Evolutionary conservation across 2,797 vertebrate genomes (phyloP).

Genomic region (Phataginus tricuspis): DNA sequence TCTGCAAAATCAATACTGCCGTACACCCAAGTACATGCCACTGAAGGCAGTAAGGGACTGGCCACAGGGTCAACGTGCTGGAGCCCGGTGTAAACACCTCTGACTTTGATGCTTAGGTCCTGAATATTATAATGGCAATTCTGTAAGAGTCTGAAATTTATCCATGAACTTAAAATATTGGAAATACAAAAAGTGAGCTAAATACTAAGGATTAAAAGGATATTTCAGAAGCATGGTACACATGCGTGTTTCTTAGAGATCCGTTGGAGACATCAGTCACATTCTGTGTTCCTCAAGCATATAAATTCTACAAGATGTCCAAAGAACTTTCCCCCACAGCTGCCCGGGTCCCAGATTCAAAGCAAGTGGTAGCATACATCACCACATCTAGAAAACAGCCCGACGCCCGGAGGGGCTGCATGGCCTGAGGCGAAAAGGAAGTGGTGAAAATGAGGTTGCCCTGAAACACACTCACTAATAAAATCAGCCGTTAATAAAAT

Average conservation of each 20-base stretch:
- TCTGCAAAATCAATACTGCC: neutral
- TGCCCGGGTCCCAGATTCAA: neutral
- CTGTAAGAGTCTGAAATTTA: neutral
- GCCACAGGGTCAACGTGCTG: rapidly evolving
- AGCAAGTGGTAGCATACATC: neutral
- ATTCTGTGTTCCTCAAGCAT: neutral
- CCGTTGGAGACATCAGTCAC: neutral
- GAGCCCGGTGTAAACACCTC: neutral
- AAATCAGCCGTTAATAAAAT: neutral
- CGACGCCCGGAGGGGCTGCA: rapidly evolving
- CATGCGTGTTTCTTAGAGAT: neutral
- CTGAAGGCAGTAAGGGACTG: neutral
- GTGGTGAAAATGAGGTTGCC: neutral
- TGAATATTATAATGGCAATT: neutral
- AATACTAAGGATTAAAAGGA: neutral
- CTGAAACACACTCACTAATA: neutral
- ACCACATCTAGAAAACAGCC: neutral
- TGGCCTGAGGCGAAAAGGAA: neutral
- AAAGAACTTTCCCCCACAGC: neutral
- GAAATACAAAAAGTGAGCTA: neutral
- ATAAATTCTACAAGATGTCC: neutral
- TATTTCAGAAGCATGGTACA: rapidly evolving
- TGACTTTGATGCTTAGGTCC: rapidly evolving
- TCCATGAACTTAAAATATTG: neutral
- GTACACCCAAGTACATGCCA: neutral